Base-by-base conservation (phyloP, 2,797 vertebrate genomes). In the Pempheris klunzingeri region DNA sequence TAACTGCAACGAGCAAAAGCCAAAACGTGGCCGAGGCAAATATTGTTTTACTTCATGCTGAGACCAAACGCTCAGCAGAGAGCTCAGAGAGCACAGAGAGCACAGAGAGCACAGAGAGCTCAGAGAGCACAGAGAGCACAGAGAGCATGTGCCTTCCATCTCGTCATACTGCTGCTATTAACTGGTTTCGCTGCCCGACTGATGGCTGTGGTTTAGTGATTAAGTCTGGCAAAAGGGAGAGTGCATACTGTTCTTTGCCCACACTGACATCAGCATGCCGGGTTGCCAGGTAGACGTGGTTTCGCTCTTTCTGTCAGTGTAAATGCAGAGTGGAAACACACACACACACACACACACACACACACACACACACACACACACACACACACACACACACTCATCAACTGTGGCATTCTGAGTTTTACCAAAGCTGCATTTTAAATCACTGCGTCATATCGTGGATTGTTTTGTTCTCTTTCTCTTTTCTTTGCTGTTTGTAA, bases 191-290 rank as follows among this genome's bases (percentile, higher is more conserved):
- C 54, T 78, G 70, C 57, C 54, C 0, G 8, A 62, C 71, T 2
- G 24, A 74, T 75, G 81, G 79, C 61, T 87, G 79, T 38, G 80
- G 88, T 88, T 76, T 73, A 81, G 63, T 77, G 67, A 78, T 81
- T 64, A 66, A 47, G 30, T 72, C 70, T 84, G 77, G 77, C 81
- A 65, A 53, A 55, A 4, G 22, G 61, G 20, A 63, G 65, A 47
- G 76, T 43, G 74, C 86, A 78, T 78, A 32, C 78, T 39, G 73
- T 82, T 86, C 82, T 78, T 3, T 46, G 50, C 49, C 52, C 44
- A 5, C 39, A 8, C 49, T 81, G 73, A 84, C 82, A 74, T 80
- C 69, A 69, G 53, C 28, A 17, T 6, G 32, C n/a, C 2, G 36
- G 17, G 39, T 36, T 77, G 83, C 80, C 71, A 80, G 82, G 57